These are phyloP conservation scores for Thaumatotibia leucotreta DNA, from an alignment of 1,140 invertebrate genomes.

Conservation along the genomic window DNA sequence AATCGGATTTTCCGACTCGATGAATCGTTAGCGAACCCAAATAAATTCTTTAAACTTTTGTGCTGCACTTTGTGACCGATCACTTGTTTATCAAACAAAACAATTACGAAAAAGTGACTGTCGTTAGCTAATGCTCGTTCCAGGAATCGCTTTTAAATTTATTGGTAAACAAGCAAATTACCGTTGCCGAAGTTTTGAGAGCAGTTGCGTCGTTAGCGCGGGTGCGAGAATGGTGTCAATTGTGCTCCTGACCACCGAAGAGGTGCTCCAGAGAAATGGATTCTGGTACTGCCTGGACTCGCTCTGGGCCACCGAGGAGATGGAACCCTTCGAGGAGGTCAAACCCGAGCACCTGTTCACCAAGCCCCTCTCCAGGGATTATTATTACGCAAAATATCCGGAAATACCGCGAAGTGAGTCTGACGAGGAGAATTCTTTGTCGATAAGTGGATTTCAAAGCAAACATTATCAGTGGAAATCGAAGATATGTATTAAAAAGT, in stretches of 20 bases:
- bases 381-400: slow-evolving; percentile 62
- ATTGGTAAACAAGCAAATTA: background rate
- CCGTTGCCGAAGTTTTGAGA: background rate
- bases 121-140: background rate
- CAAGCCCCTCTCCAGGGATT: slow-evolving; percentile 57
- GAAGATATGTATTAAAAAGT: slow-evolving; percentile 48
- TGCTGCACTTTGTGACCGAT: background rate
- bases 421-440: slow-evolving; percentile 59
- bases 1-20: background rate
- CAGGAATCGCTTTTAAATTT: background rate
- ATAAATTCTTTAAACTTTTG: background rate
- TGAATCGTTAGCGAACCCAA: background rate
- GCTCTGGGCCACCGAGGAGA: slow-evolving; percentile 56
- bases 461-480: slow-evolving; percentile 65
- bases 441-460: slow-evolving; percentile 47
- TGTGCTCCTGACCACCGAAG: slow-evolving; percentile 61
- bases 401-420: slow-evolving; percentile 67
- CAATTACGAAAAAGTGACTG: background rate
- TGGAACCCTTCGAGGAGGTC: slow-evolving; percentile 69
- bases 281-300: slow-evolving; percentile 63
- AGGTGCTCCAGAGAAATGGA: slow-evolving; percentile 56
- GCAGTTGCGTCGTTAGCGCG: background rate
- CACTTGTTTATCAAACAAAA: background rate
- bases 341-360: slow-evolving; percentile 51
- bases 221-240: slow-evolving; percentile 51